phyloP scores from a whole-genome alignment of 2,797 vertebrate genomes.

The Rhabdophis nuchalis region DNA sequence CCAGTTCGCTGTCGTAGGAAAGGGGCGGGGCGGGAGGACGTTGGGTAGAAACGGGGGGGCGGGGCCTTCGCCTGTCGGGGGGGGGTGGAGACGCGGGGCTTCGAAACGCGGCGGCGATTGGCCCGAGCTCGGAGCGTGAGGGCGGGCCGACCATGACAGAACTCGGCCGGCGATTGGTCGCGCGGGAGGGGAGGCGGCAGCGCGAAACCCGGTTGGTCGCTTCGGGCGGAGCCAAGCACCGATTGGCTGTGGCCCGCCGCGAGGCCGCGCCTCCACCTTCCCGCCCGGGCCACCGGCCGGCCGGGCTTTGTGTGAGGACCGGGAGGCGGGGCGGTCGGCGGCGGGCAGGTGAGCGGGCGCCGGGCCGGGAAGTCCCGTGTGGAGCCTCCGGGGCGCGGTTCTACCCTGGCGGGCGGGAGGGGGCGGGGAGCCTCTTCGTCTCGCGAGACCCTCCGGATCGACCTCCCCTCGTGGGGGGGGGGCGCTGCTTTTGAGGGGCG shows the following conservation, averaged over 20 bases:
- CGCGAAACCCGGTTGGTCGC: background rate
- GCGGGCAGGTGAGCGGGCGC: background rate
- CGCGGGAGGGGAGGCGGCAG: background rate
- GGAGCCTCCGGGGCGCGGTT: background rate
- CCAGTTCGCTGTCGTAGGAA: background rate
- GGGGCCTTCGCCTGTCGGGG: background rate
- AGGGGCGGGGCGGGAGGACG: background rate
- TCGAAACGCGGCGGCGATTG: background rate
- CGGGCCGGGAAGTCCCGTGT: background rate
- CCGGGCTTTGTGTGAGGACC: background rate
- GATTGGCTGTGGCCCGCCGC: background rate
- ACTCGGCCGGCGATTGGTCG: background rate
- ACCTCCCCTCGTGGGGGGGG: no score
- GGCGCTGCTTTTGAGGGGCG: no score
- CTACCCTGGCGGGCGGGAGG: no score
- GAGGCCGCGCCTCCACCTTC: background rate
- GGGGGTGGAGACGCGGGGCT: background rate
- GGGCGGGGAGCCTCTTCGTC: no score
- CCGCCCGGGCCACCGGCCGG: slow-evolving; percentile 1
- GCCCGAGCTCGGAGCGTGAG: background rate
- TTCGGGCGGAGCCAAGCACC: no score
- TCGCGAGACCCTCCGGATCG: no score
- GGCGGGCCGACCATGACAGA: background rate
- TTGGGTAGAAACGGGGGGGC: background rate
- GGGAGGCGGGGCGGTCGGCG: background rate